Conservation (phyloP, 2,888 invertebrate genomes). For the Aradus depressus region DNA sequence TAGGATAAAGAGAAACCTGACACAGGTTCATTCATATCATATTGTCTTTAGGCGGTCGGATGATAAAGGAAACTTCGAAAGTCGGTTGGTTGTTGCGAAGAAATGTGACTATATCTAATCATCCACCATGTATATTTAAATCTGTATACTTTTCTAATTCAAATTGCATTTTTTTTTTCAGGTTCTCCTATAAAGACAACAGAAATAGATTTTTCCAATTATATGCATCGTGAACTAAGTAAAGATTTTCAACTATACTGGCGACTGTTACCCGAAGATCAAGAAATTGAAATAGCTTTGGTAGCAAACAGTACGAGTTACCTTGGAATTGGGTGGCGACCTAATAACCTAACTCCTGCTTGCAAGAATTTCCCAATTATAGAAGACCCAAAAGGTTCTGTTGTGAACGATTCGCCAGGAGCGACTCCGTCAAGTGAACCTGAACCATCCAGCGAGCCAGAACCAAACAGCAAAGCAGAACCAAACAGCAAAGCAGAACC, state of each 20-base stretch:
- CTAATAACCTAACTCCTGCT: constrained; percentile 55
- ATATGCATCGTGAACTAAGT: constrained; percentile 58
- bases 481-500: neutral
- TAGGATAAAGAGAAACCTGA: too few relatives aligned
- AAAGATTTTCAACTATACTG: constrained; percentile 71
- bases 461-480: constrained; percentile 39
- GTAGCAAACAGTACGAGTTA: constrained; percentile 82
- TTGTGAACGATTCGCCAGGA: constrained; percentile 29
- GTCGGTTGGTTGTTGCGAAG: too few relatives aligned
- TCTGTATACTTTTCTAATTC: neutral
- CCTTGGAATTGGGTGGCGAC: constrained; percentile 87
- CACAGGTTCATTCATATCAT: neutral
- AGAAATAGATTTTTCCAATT: constrained; percentile 57
- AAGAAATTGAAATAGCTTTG: constrained; percentile 80
- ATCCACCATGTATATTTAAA: too few relatives aligned
- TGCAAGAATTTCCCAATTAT: constrained; percentile 67
- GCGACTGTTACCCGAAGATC: constrained; percentile 66
- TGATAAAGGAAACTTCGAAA: too few relatives aligned
- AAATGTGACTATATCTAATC: too few relatives aligned
- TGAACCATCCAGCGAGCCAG: constrained; percentile 39
- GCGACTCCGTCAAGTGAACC: neutral
- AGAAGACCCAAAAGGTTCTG: constrained; percentile 22
- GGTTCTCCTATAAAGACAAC: constrained; percentile 65
- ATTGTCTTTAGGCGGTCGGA: neutral
- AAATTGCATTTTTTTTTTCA: constrained; percentile 35